These are phyloP conservation scores for Clavelina lepadiformis DNA, from an alignment of 23 tunicate species.

Conservation along the genomic window DNA sequence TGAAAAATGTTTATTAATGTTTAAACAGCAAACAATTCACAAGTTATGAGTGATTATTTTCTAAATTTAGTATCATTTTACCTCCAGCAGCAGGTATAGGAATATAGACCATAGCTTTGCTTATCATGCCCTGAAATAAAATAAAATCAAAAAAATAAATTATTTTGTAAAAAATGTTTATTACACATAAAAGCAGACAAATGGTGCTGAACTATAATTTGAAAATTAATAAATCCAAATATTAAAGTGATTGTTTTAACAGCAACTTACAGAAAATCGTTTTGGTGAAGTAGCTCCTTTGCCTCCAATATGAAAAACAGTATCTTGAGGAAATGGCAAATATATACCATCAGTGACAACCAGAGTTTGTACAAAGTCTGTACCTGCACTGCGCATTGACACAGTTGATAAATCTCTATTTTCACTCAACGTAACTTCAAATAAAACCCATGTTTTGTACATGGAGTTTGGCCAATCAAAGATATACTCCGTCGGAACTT, in stretches of 20 bases:
- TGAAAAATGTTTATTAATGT: too few relatives aligned
- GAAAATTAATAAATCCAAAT: neutral
- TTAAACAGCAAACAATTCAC: too few relatives aligned
- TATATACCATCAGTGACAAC: conserved; percentile 1
- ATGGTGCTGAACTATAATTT: neutral
- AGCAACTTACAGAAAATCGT: conserved; percentile 14
- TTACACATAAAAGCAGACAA: neutral
- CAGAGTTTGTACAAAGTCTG: conserved; percentile 4
- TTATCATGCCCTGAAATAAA: conserved; percentile 18
- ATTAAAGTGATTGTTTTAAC: neutral
- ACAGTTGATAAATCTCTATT: neutral
- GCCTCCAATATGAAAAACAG: conserved; percentile 14
- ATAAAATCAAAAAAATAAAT: neutral
- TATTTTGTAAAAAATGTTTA: neutral
- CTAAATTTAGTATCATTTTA: too few relatives aligned
- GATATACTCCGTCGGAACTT: neutral
- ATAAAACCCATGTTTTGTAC: conserved; percentile 18
- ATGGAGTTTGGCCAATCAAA: conserved; percentile 7
- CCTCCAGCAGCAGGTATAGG: too few relatives aligned
- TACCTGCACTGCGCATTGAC: neutral
- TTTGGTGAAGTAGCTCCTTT: neutral
- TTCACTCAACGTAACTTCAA: neutral
- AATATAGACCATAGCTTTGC: conserved; percentile 3
- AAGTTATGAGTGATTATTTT: too few relatives aligned
- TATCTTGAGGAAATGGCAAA: neutral